Conservation (phyloP, 2,888 invertebrate species). For the Cotesia congregata region DNA sequence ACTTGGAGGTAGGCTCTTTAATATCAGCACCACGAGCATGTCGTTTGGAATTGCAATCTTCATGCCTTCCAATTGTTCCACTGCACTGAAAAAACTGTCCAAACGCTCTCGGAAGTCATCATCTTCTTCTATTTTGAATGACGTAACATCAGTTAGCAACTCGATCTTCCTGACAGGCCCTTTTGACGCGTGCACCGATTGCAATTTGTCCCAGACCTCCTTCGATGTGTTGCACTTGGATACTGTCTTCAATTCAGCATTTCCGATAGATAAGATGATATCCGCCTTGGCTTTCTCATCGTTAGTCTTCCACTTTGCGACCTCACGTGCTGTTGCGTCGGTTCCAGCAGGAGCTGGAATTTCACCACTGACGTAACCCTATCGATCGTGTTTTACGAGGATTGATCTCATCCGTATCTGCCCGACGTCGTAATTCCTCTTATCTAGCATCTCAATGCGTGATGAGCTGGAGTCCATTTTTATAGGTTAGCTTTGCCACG, state of each 20-base stretch:
- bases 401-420: background rate
- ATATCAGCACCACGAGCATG: background rate
- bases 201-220: background rate
- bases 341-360: background rate
- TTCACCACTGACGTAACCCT: background rate
- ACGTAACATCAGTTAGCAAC: background rate
- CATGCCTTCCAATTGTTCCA: background rate
- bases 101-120: background rate
- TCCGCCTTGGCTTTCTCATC: background rate
- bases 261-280: background rate
- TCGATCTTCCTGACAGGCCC: background rate
- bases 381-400: background rate
- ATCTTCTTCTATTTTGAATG: background rate
- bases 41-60: background rate
- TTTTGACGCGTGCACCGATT: background rate
- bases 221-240: background rate
- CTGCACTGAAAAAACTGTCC: background rate
- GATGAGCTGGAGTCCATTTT: background rate
- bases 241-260: background rate
- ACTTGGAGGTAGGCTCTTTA: constrained; percentile 25
- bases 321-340: background rate
- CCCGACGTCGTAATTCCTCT: background rate
- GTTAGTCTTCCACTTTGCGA: background rate
- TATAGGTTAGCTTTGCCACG: too few species aligned
- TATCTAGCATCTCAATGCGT: background rate